Evolutionary conservation across 1,140 invertebrate species (phyloP).

Genomic region (Dryas iulia): DNA sequence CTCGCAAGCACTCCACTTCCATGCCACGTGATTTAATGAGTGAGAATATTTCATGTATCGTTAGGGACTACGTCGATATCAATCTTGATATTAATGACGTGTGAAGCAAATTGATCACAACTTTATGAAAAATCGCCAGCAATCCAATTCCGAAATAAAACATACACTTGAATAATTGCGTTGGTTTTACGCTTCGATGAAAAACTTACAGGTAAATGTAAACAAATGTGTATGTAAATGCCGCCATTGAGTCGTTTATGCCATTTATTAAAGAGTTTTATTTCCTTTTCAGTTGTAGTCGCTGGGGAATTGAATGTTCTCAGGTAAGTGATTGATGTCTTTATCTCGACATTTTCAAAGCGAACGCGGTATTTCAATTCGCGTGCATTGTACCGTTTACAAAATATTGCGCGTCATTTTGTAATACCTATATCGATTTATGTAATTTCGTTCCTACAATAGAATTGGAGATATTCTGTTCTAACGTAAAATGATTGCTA

Average conservation of each 20-base stretch:
- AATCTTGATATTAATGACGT: constrained; percentile 74
- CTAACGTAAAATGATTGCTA: background rate
- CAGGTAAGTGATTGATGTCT: constrained; percentile 62
- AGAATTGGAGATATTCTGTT: background rate
- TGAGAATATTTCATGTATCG: constrained; percentile 73
- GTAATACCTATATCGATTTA: constrained; percentile 22
- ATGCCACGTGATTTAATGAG: constrained; percentile 67
- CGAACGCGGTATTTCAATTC: constrained; percentile 50
- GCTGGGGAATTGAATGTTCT: constrained; percentile 56
- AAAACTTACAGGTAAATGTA: background rate
- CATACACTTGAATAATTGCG: background rate
- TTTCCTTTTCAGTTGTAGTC: constrained; percentile 48
- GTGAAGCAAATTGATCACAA: constrained; percentile 62
- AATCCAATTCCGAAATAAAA: background rate
- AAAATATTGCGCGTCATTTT: constrained; percentile 29
- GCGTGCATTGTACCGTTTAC: constrained; percentile 37
- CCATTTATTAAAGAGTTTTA: constrained; percentile 44
- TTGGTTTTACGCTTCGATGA: background rate
- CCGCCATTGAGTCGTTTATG: constrained; percentile 22
- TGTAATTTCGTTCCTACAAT: background rate
- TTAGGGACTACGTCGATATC: constrained; percentile 67
- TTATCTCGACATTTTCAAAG: constrained; percentile 53
- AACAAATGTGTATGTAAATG: constrained; percentile 6
- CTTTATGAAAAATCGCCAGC: constrained; percentile 9
- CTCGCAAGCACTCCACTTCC: constrained; percentile 57